Percentiles rank a stretch among this genome's conserved stretches.
Evolutionary conservation across 2,888 invertebrate genomes (phyloP).

Genomic region (Isoperla grammatica): DNA sequence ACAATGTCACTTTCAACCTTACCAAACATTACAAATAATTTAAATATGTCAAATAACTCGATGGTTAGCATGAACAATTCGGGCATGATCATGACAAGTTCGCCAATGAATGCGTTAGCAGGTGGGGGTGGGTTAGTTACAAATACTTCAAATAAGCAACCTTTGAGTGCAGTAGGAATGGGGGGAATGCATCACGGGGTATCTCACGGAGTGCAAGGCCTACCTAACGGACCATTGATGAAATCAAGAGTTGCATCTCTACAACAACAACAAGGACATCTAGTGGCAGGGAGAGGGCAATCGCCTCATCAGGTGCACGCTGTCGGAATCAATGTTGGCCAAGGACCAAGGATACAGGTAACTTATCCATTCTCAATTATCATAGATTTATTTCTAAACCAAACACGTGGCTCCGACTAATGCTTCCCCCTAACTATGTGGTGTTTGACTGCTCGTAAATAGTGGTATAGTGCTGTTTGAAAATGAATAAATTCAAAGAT

Average conservation of each 20-base stretch:
- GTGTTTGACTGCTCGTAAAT: no score
- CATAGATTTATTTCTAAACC: neutral
- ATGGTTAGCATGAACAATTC: slow-evolving; percentile 45
- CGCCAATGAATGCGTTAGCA: slow-evolving; percentile 60
- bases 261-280: slow-evolving; percentile 42
- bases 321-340: slow-evolving; percentile 41
- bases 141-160: slow-evolving; percentile 71
- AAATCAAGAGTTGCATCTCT: slow-evolving; percentile 43
- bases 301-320: slow-evolving; percentile 45
- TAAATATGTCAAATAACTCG: neutral
- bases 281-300: slow-evolving; percentile 40
- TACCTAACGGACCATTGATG: slow-evolving; percentile 77
- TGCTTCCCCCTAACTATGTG: neutral
- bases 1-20: slow-evolving; percentile 25
- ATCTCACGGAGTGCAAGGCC: slow-evolving; percentile 46
- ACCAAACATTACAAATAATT: neutral
- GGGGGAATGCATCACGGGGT: slow-evolving; percentile 28
- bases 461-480: no score
- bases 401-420: neutral
- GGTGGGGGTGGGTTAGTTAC: slow-evolving; percentile 57
- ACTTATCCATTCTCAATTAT: neutral
- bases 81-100: slow-evolving; percentile 79
- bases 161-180: slow-evolving; percentile 48
- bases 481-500: no score
- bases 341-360: slow-evolving; percentile 47